phyloP scores from a whole-genome alignment of 2,113 vertebrate species.

The Nycticorax nycticorax region DNA sequence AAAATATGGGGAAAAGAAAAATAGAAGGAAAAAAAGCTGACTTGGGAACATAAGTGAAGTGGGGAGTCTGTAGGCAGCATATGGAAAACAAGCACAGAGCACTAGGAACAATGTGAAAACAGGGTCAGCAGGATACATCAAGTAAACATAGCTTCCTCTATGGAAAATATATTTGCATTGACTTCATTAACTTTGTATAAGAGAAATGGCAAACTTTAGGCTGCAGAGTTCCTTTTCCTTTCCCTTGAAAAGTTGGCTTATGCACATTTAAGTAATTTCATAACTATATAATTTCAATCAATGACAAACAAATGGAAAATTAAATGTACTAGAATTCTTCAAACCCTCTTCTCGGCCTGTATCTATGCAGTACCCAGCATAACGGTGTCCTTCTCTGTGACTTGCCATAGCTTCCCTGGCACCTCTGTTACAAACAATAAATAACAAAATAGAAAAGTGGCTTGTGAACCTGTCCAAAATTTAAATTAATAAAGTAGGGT shows the following conservation, averaged over 20 bases:
- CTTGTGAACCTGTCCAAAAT: neutral
- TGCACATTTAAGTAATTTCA: neutral
- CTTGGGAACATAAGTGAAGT: neutral
- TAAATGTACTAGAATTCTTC: neutral
- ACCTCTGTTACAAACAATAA: neutral
- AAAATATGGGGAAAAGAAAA: accelerated
- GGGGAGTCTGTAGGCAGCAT: neutral
- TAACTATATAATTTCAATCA: neutral
- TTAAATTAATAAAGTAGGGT: neutral
- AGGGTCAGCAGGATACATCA: neutral
- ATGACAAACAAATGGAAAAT: neutral
- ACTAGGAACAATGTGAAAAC: neutral
- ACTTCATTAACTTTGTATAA: neutral
- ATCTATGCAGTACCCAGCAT: neutral
- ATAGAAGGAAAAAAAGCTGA: neutral
- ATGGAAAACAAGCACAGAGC: neutral
- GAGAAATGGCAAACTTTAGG: neutral
- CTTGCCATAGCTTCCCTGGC: neutral
- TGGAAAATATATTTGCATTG: slow-evolving; percentile 14
- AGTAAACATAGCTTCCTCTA: neutral
- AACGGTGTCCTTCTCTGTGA: neutral
- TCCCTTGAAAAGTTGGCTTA: neutral
- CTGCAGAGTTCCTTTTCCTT: neutral
- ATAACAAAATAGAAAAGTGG: neutral
- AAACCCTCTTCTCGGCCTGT: neutral